phyloP scores from a whole-genome alignment of 2,888 invertebrate species.

The Mesochorus sp. region DNA sequence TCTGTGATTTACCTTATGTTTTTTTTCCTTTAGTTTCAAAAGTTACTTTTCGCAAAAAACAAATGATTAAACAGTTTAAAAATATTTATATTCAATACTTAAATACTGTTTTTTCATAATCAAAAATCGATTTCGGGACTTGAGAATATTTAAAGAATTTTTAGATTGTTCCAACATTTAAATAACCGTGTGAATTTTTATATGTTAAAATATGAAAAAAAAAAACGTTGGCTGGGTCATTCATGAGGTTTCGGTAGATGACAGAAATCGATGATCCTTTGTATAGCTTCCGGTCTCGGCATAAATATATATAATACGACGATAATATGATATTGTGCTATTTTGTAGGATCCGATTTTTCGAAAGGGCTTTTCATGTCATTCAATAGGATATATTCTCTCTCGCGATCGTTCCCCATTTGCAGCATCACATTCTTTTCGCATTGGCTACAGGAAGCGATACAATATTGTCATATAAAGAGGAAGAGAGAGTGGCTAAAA shows the following conservation, averaged over 20 bases:
- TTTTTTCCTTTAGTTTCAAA: slow-evolving; percentile 58
- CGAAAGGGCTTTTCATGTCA: slow-evolving; percentile 67
- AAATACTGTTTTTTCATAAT: too few species aligned
- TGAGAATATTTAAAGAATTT: too few species aligned
- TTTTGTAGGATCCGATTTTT: slow-evolving; percentile 56
- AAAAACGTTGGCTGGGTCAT: too few species aligned
- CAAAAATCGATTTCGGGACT: too few species aligned
- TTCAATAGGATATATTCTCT: slow-evolving; percentile 71
- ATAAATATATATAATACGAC: not conserved
- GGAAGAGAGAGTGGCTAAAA: slow-evolving; percentile 29
- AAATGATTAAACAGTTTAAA: slow-evolving; percentile 50
- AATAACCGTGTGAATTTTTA: too few species aligned
- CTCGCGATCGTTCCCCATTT: slow-evolving; percentile 58
- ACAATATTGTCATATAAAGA: slow-evolving; percentile 71
- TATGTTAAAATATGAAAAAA: too few species aligned
- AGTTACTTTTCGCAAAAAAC: slow-evolving; percentile 30
- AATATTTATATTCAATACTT: too few species aligned
- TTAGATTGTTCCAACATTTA: too few species aligned
- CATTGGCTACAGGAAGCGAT: slow-evolving; percentile 69
- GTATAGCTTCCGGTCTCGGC: too few species aligned
- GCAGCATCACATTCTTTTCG: slow-evolving; percentile 38
- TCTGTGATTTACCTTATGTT: slow-evolving; percentile 70
- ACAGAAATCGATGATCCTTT: too few species aligned
- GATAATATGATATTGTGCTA: slow-evolving; percentile 11
- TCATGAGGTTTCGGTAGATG: too few species aligned